Evolutionary conservation across 2,888 invertebrate species (phyloP), one percentile per base, ranked within the genome.

Genomic region (Parnassius apollo): DNA sequence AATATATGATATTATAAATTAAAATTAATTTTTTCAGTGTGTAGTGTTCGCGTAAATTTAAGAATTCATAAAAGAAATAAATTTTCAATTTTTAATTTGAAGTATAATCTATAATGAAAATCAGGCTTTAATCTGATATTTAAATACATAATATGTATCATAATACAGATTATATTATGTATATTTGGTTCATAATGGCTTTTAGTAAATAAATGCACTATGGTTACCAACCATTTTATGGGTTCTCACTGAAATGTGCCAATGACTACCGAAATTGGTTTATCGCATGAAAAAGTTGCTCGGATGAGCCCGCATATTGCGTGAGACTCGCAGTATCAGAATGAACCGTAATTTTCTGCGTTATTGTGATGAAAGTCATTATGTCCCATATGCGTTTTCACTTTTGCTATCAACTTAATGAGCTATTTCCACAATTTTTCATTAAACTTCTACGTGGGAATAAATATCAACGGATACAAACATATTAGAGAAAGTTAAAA

Each of bases 391-490:
- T 48, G 10, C 11, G 18, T 50, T 61, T 61, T 61, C 61, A 44
- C 61, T 61, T 61, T 61, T 55, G 13, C 55, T 49, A 42, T 50
- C 25, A 13, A 13, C 25, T 9, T 59, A 61, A 61, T 56, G 55
- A 61, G 55, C 50, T 11, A 57, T 62, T 62, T 49, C 54, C 54
- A 59, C 50, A 22, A 62, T 62, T 62, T 62, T 62, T 57, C 57
- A 48, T 57, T 13, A 18, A 58, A 22, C 44, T 10, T 46, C 50
- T 11, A 42, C 55, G 61, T 61, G 61, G 50, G 61, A 61, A 61
- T 25, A 18, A 12, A 48, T 22, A 46, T 53, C 10, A 35, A 48
- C 9, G 18, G 9, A n/a, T 46, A 18, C 35, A 35, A 7, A 35
- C 35, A 12, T 49, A 12, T 12, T 12, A 9, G 42, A 45, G 55